These are phyloP conservation scores for Jacana jacana DNA, from an alignment of 2,113 vertebrate genomes.

Conservation along the genomic window DNA sequence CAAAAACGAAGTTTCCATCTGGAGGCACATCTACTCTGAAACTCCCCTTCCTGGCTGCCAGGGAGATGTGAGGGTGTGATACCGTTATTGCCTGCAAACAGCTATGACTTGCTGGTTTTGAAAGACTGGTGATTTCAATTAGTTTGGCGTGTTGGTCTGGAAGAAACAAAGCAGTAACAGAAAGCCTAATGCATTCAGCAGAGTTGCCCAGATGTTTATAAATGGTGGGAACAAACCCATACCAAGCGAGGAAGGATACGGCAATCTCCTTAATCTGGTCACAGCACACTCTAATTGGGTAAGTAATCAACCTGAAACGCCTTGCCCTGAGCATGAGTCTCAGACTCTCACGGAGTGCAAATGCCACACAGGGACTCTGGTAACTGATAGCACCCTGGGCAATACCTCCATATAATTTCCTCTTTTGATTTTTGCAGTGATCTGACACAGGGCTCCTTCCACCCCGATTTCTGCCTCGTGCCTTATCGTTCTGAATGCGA, in stretches of 20 bases:
- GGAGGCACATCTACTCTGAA: neutral
- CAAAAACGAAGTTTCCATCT: neutral
- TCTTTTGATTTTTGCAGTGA: neutral
- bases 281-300: neutral
- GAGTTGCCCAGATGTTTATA: neutral
- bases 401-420: neutral
- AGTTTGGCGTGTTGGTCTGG: neutral
- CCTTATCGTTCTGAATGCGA: neutral
- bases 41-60: neutral
- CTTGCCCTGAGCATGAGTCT: neutral
- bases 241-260: neutral
- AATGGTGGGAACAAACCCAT: neutral
- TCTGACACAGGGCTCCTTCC: neutral
- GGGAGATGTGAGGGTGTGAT: neutral
- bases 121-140: neutral
- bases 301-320: constrained; percentile 23
- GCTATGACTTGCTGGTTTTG: neutral
- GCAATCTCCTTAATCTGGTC: neutral
- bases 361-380: neutral
- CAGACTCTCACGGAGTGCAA: neutral
- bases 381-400: neutral
- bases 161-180: neutral
- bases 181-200: neutral
- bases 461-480: neutral
- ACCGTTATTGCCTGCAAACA: neutral